Evolutionary conservation across 2,888 invertebrate species (phyloP).

Genomic region (Callyntrura sp.): DNA sequence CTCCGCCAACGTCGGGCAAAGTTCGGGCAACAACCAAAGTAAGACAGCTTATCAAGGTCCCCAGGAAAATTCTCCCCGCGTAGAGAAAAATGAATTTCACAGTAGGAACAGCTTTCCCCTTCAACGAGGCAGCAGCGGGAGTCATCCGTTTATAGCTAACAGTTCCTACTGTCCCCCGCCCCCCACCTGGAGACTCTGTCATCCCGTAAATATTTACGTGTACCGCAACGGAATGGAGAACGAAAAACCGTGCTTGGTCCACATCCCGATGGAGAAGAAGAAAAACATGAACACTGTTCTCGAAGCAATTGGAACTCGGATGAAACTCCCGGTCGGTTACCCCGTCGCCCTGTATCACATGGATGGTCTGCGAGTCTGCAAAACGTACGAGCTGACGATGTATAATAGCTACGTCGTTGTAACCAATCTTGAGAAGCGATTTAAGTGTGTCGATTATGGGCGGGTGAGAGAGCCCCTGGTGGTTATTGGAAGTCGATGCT

Average conservation of each 20-base stretch:
- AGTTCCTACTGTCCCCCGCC: neutral
- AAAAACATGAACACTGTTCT: slow-evolving; percentile 67
- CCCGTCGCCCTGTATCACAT: slow-evolving; percentile 68
- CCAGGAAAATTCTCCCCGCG: no score
- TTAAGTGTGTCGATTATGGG: slow-evolving; percentile 68
- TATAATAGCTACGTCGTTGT: slow-evolving; percentile 75
- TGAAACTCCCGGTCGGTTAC: slow-evolving; percentile 75
- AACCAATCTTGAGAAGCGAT: slow-evolving; percentile 73
- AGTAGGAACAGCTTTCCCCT: no score
- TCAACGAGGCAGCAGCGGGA: no score
- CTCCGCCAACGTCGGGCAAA: no score
- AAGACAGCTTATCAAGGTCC: no score
- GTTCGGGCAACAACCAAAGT: no score
- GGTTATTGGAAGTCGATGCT: slow-evolving; percentile 68
- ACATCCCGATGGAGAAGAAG: slow-evolving; percentile 75
- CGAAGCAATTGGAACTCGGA: slow-evolving; percentile 63
- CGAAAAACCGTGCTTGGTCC: slow-evolving; percentile 64
- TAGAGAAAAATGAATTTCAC: no score
- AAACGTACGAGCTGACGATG: slow-evolving; percentile 74
- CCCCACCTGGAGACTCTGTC: slow-evolving; percentile 57
- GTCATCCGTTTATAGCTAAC: no score
- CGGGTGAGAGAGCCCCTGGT: slow-evolving; percentile 63
- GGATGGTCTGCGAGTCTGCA: slow-evolving; percentile 67
- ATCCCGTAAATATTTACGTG: slow-evolving; percentile 78
- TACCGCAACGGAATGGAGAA: slow-evolving; percentile 68